Conservation (phyloP, 1,140 invertebrate genomes). For the Euura lappo region DNA sequence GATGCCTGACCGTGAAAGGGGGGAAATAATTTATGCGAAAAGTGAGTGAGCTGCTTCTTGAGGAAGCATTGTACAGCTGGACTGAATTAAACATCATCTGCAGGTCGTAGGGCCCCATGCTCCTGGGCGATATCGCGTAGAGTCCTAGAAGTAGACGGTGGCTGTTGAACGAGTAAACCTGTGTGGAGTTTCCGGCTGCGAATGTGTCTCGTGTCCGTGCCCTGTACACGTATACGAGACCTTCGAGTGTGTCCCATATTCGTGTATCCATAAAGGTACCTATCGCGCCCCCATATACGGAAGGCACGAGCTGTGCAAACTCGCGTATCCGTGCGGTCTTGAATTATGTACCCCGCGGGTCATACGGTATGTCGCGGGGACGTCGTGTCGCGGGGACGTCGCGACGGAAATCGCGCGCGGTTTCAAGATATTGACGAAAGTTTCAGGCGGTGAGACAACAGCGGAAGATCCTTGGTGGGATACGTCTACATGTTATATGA, state of each 20-base stretch:
- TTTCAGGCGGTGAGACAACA: background rate
- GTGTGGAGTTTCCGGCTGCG: no score
- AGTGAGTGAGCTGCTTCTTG: conserved; percentile 34
- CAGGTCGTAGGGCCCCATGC: conserved; percentile 35
- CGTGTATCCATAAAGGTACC: no score
- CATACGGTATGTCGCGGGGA: conserved; percentile 29
- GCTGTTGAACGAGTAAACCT: background rate
- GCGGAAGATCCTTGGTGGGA: background rate
- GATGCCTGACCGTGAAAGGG: conserved; percentile 32
- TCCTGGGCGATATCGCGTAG: conserved; percentile 38
- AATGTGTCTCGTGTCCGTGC: no score
- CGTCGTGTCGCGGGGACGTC: conserved; percentile 25
- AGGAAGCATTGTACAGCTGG: conserved; percentile 38
- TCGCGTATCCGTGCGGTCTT: conserved; percentile 11
- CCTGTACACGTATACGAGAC: background rate
- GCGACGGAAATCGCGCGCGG: conserved; percentile 21
- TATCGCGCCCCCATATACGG: background rate
- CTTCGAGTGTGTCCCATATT: no score
- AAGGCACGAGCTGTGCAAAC: background rate
- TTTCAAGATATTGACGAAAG: background rate
- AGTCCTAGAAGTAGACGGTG: conserved; percentile 29
- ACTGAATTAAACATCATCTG: conserved; percentile 44
- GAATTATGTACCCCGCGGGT: conserved; percentile 30
- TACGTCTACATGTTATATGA: background rate
- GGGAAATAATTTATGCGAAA: conserved; percentile 38